Conservation (phyloP, 2,113 vertebrate species). For the Carettochelys insculpta region DNA sequence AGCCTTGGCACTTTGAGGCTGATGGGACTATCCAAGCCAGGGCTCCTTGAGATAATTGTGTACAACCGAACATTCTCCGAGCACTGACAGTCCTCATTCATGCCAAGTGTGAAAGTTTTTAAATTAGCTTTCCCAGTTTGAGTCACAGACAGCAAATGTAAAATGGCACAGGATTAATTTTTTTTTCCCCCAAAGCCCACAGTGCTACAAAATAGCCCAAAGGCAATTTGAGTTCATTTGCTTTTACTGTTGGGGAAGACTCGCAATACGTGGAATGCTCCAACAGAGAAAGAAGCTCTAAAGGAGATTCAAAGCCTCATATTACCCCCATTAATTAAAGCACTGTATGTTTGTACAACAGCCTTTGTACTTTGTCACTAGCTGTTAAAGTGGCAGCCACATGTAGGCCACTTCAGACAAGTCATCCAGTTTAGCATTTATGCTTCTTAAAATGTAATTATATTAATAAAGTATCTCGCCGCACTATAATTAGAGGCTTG, state of each 20-base stretch:
- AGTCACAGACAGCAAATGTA: slow-evolving; percentile 81
- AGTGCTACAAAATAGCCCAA: slow-evolving; percentile 72
- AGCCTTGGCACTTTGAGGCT: slow-evolving; percentile 43
- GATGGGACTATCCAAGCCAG: slow-evolving; percentile 67
- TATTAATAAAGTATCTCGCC: neutral
- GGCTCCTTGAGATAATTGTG: slow-evolving; percentile 68
- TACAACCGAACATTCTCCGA: slow-evolving; percentile 77
- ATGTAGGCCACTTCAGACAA: slow-evolving; percentile 9
- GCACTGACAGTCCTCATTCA: slow-evolving; percentile 78
- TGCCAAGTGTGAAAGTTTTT: slow-evolving; percentile 82
- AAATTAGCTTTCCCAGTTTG: slow-evolving; percentile 84
- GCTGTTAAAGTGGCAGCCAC: slow-evolving; percentile 22
- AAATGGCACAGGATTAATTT: slow-evolving; percentile 78
- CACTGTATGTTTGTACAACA: slow-evolving; percentile 22
- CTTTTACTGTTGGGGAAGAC: slow-evolving; percentile 69
- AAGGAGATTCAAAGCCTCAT: slow-evolving; percentile 57
- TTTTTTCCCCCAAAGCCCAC: slow-evolving; percentile 47
- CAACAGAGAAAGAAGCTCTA: slow-evolving; percentile 60
- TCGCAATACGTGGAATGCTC: slow-evolving; percentile 52
- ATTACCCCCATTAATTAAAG: slow-evolving; percentile 63
- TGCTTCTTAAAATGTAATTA: slow-evolving; percentile 4
- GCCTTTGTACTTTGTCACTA: slow-evolving; percentile 50
- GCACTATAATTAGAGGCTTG: neutral
- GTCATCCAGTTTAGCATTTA: neutral
- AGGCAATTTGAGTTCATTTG: slow-evolving; percentile 78